Base-by-base conservation (phyloP, 2,888 invertebrate genomes). In the Sarcophaga variegata region DNA sequence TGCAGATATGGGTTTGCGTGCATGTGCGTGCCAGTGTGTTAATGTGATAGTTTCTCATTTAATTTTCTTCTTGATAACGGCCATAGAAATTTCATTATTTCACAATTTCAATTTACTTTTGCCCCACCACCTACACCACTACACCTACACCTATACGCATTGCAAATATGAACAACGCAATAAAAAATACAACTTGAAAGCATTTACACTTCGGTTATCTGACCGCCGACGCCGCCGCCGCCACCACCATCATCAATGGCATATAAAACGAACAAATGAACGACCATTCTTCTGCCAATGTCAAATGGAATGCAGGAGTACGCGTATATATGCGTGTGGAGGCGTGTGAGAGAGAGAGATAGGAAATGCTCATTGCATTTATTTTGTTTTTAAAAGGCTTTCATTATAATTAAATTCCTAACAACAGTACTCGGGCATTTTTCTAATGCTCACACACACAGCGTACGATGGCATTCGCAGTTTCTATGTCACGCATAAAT, bases 351-450 rank as follows among this genome's bases (percentile, higher is more conserved):
- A 10, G 17, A 63, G 20, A 54, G n/a, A 49, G n/a, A 10, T 2
- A 17, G 11, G n/a, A 49, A 66, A 54, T 27, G 25, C 17, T 79
- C 20, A 78, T 76, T 81, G 59, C 83, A 81, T 63, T 76, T 49
- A 5, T 8, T 54, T 59, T 47, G 45, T 8, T 54, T 59, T 47
- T 69, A 66, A 82, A 77, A 86, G 59, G 87, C 87, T 87, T 87
- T 87, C 79, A 84, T 47, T 82, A 79, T 87, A 87, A 87, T 87
- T 84, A 84, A 84, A 87, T 87, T 84, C 79, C 79, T 49, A 79
- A 66, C 79, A 87, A 62, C 78, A 37, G 37, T 8, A 78, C 81
- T 75, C 81, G 71, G 66, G 78, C 47, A 76, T 76, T 82, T 79
- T 79, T 75, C 74, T 81, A 81, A 81, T 79, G 75, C 75, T 59